Base-by-base conservation (phyloP, 2,113 vertebrate species). In the Oceanodroma tethys region DNA sequence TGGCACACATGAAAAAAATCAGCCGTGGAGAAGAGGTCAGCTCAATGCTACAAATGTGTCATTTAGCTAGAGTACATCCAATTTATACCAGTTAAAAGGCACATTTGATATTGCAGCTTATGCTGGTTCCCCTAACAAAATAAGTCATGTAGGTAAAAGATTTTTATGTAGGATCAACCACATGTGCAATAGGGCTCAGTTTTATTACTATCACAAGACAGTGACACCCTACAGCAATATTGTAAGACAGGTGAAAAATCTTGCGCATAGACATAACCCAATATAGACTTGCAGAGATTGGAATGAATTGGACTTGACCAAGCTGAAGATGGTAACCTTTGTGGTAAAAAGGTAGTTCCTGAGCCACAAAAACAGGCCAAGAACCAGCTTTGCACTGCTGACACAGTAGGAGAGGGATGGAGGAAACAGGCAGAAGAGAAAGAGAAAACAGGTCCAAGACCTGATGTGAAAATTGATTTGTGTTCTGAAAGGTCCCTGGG, bases 1-100 rank as follows among this genome's bases (percentile, higher is more conserved):
- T n/a, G 55, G 71, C 55, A 94, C 59, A 86, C 59, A 71, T 43
- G 62, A 93, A 85, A 90, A 95, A 95, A 90, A 83, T 76, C 71
- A 55, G 32, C 82, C 71, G 65, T 29, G 56, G 76, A 95, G 82
- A 90, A 95, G 88, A 97, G 95, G 92, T 92, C 88, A 95, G 58
- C 75, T 90, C 86, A 89, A 83, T n/a, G 45, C 1, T 56, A 89
- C 56, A 93, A 93, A 93, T 4, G 17, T 95, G 90, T 84, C 72
- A 63, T 81, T 93, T 94, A 93, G 83, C 80, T 85, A 92, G 36
- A 92, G 76, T 78, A 96, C 30, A 91, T 71, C 56, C 68, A 92
- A 92, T 95, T 97, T 91, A 81, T 62, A 84, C 22, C 86, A 90
- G 72, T 72, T 84, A 84, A 91, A 86, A 93, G 53, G 76, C 86